Evolutionary conservation across 92 coral and sea anemone genomes (phyloP), one percentile per base, ranked within the genome.

Genomic region (Palythoa grandiflora): DNA sequence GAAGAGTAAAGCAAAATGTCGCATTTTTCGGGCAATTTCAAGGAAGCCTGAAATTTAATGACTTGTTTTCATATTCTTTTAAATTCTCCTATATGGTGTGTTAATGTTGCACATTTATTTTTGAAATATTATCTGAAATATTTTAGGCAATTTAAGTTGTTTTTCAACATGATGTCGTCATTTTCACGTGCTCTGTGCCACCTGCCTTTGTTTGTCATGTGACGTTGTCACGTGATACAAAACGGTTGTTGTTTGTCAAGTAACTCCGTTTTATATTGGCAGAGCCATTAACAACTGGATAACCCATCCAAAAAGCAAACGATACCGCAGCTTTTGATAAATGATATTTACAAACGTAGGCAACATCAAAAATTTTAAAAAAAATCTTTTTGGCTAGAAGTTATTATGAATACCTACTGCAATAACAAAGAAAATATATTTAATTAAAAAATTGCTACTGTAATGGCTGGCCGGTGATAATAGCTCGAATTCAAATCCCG

Each of bases 121-220:
- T 17, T 71, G 20, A 9, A 50, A 19, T n/a, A 16, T 50, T 6
- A 47, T 28, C 5, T 60, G 72, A n/a, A 52, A 48, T 44, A 44
- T 77, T 52, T 44, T 40, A 40, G 47, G 75, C 7, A 65, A 66
- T 12, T 81, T 44, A 44, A 48, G 75, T 61, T 79, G 84, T 79
- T 79, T 79, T 60, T 36, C 17, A 72, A 5, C 50, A 51, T 3
- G 15, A 79, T 81, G 75, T 81, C 86, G 86, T 81, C 86, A 81
- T 47, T 81, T 47, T 81, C 86, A 81, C 66, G 86, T 81, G 86
- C 75, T 44, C 48, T 53, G 21, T 47, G 76, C 47, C 86, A 81
- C 86, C 86, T 68, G 86, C 38, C 84, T 21, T 65, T 68, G 9
- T 51, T 38, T 71, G 86, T 81, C 86, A 81, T 51, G 61, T 81